These are phyloP conservation scores for Podilymbus podiceps DNA, from an alignment of 2,113 vertebrate species.

Conservation along the genomic window DNA sequence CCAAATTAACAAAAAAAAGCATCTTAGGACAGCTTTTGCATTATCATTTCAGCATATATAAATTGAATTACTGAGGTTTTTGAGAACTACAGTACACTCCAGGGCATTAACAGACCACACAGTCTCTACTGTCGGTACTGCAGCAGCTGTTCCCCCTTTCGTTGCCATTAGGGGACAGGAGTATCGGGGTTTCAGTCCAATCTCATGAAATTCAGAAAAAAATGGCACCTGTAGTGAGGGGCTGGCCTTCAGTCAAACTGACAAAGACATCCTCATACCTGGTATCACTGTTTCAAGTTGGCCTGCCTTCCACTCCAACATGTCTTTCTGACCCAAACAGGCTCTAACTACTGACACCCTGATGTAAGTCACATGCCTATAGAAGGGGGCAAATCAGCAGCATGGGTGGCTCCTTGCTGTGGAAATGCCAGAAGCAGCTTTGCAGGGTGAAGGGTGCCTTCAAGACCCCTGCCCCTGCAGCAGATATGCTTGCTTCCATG, in stretches of 20 bases:
- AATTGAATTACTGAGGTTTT: not conserved
- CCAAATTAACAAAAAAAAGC: not conserved
- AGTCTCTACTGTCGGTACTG: not conserved
- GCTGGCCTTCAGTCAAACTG: not conserved
- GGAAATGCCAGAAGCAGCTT: not conserved
- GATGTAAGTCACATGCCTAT: not conserved
- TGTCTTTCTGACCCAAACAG: not conserved
- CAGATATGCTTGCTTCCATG: not conserved
- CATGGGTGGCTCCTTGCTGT: not conserved
- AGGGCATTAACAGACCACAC: not conserved
- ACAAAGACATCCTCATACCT: not conserved
- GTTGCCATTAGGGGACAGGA: not conserved
- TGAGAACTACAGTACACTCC: not conserved
- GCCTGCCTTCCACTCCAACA: not conserved
- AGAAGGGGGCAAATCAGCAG: not conserved
- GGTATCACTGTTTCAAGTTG: not conserved
- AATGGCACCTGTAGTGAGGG: not conserved
- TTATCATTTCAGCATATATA: not conserved
- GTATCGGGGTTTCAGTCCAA: not conserved
- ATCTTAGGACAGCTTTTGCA: not conserved
- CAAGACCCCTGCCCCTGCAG: not conserved
- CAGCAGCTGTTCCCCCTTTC: not conserved
- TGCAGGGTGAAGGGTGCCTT: not conserved
- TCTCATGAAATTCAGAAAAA: not conserved
- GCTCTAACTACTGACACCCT: not conserved